Conservation (phyloP, 1,140 invertebrate species). For the Sycophaga agraensis region DNA sequence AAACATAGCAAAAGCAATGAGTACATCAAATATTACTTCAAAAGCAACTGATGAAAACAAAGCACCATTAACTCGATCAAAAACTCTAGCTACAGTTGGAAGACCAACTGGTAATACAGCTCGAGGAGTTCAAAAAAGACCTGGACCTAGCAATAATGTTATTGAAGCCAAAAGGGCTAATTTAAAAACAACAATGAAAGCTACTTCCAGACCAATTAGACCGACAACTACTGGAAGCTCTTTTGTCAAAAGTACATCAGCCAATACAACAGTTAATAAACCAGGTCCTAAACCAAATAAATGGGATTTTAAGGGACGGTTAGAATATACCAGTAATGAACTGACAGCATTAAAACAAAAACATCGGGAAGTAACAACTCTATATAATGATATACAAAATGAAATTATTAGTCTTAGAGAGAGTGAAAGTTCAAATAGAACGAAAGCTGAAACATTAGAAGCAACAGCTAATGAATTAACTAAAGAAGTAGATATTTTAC, state of each 20-base stretch:
- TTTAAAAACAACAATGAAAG: conserved; percentile 30
- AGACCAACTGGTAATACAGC: conserved; percentile 19
- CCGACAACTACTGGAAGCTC: conserved; percentile 10
- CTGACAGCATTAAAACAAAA: conserved; percentile 57
- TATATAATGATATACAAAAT: conserved; percentile 59
- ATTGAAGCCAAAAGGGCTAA: conserved; percentile 39
- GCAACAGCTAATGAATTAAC: conserved; percentile 26
- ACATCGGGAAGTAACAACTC: conserved; percentile 57
- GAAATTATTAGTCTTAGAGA: conserved; percentile 51
- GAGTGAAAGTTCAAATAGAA: conserved; percentile 33
- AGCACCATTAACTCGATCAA: conserved; percentile 31
- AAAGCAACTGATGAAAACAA: conserved; percentile 44
- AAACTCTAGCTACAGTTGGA: conserved; percentile 38
- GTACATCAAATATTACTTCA: conserved; percentile 15
- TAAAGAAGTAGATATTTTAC: conserved; percentile 44
- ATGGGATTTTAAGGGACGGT: conserved; percentile 49
- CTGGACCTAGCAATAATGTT: conserved; percentile 30
- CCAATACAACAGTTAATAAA: conserved; percentile 29
- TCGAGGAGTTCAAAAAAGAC: conserved; percentile 40
- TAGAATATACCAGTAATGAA: conserved; percentile 39
- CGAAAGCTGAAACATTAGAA: conserved; percentile 50
- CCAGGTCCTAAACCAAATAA: conserved; percentile 37
- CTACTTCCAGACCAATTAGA: conserved; percentile 16
- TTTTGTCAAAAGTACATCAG: neutral
- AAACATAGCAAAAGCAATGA: conserved; percentile 19